Base-by-base conservation (phyloP, 2,113 vertebrate genomes). In the Falco punctatus region DNA sequence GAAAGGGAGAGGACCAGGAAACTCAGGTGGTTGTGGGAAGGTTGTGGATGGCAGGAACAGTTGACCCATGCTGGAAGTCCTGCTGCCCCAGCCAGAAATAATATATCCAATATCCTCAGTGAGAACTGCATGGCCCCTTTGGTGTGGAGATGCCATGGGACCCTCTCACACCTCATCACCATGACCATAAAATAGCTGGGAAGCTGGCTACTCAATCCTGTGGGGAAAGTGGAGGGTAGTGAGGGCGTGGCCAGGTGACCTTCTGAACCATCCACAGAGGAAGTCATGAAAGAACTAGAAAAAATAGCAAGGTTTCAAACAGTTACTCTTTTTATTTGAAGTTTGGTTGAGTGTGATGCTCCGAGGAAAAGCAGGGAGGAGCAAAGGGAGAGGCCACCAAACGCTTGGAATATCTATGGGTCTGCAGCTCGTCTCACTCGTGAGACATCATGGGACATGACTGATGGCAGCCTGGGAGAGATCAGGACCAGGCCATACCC, bases 381-480 rank as follows among this genome's bases (percentile, higher is more conserved):
- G 78, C 64, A 65, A 81, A 78, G 40, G 67, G 52, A 94, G 64
- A 92, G 57, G 75, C 51, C 35, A 72, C 73, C 91, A 70, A 57
- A 90, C 4, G 1, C 71, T 52, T 85, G 42, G 57, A 79, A 95
- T 90, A 92, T 77, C 40, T 64, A 44, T 65, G 82, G 64, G 27
- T 90, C 71, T 96, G 88, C 58, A 87, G 89, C 91, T 96, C 78
- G 69, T 66, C 75, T 95, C n/a, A 86, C 81, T 95, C 79, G 44
- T 93, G 95, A 96, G 94, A 95, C 44, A 95, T 96, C 92, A 96
- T 33, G 78, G 51, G 88, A 90, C 73, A 61, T 78, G 58, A 91
- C 6, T 91, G 93, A 91, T 42, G 23, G 15, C 86, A 88, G 82
- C 20, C 51, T 51, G 66, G 33, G 66, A 94, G 59, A 86, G 71